Percentiles rank a stretch among this genome's conserved stretches.
Conservation (phyloP, 53 echinoderm and acorn worm species). For the Paelopatides confundens region DNA sequence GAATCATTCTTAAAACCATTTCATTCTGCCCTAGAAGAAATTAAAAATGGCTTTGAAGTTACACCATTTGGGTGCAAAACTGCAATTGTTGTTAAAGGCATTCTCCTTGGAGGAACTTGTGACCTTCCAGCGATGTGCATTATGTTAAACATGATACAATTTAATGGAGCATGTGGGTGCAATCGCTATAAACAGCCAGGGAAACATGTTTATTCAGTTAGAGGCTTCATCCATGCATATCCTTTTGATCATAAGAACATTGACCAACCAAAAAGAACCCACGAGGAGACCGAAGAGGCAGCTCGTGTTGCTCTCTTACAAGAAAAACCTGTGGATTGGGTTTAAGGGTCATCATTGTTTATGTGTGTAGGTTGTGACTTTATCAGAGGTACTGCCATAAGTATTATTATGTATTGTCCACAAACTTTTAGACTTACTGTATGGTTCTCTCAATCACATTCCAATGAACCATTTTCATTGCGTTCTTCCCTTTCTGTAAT, state of each 20-base stretch:
- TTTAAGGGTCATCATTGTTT: constrained; percentile 13
- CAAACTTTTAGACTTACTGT: constrained; percentile 49
- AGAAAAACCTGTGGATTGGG: neutral
- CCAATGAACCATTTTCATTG: constrained; percentile 29
- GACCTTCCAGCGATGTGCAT: constrained; percentile 18
- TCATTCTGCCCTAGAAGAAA: neutral
- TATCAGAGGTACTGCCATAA: constrained; percentile 50
- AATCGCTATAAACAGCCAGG: neutral
- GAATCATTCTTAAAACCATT: neutral
- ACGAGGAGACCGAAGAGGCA: neutral
- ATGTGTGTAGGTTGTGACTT: neutral
- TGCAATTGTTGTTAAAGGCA: too few relatives aligned
- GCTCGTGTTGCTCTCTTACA: neutral
- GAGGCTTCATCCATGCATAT: neutral
- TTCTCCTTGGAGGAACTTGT: constrained; percentile 51
- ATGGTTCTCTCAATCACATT: too few relatives aligned
- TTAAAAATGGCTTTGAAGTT: neutral
- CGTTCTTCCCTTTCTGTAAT: constrained; percentile 11
- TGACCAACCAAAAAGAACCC: neutral
- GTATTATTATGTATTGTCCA: constrained; percentile 61
- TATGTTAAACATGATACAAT: neutral
- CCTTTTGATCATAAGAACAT: neutral
- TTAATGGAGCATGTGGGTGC: constrained; percentile 29
- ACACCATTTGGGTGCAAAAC: neutral
- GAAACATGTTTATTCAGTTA: neutral